Percentiles rank a stretch among this genome's conserved stretches.
Conservation (phyloP, 1,140 invertebrate genomes). For the Macrostomum lignano region DNA sequence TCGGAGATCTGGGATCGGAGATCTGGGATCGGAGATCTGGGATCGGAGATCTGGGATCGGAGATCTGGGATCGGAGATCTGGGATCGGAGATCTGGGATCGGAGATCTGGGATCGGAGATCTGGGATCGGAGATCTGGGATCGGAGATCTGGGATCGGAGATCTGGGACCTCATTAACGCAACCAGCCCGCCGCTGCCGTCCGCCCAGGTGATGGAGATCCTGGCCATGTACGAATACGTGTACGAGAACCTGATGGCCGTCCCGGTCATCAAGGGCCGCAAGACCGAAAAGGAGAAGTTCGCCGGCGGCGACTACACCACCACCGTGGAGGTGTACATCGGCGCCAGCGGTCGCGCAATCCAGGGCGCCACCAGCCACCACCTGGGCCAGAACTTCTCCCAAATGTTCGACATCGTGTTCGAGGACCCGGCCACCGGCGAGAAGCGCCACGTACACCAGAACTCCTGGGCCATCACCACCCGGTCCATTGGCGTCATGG, state of each 20-base stretch:
- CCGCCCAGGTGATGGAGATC: constrained; percentile 28
- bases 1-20: too few relatives aligned
- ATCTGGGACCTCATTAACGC: too few relatives aligned
- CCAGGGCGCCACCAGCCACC: constrained; percentile 81
- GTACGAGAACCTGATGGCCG: constrained; percentile 66
- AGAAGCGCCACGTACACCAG: constrained; percentile 57
- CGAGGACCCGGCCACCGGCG: constrained; percentile 68
- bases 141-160: too few relatives aligned
- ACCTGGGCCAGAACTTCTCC: constrained; percentile 90
- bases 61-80: too few relatives aligned
- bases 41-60: too few relatives aligned
- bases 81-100: too few relatives aligned
- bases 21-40: too few relatives aligned
- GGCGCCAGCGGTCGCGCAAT: constrained; percentile 71
- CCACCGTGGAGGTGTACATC: constrained; percentile 80
- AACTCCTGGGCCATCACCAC: constrained; percentile 97
- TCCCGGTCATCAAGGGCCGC: constrained; percentile 69
- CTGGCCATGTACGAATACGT: constrained; percentile 52
- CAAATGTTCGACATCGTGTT: constrained; percentile 94
- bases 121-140: too few relatives aligned
- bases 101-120: too few relatives aligned
- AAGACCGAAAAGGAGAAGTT: constrained; percentile 99
- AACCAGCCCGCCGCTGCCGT: too few relatives aligned
- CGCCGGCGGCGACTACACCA: constrained; percentile 84
- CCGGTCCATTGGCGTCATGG: constrained; percentile 68